Base-by-base conservation (phyloP, 2,888 invertebrate species). In the Nowickia ferox region DNA sequence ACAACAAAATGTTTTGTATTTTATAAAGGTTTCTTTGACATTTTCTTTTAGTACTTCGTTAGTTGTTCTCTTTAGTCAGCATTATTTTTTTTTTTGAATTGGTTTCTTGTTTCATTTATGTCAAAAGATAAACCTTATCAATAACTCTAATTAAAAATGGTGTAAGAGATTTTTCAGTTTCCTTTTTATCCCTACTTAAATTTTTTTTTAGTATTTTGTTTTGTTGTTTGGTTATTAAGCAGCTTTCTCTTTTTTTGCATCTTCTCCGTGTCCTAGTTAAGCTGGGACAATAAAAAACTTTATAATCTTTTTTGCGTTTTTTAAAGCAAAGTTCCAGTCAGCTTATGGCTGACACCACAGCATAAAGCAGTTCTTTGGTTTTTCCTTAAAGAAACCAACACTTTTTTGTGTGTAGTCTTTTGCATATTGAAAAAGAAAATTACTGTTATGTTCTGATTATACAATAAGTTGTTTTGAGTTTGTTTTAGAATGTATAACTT, bases 101-200 rank as follows among this genome's bases (percentile, higher is more conserved):
- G 11, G 17, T 51, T 11, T 11, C 17, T 22, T 59, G 3, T 44
- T 72, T 44, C 22, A 40, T 46, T 59, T 22, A 3, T 42, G 38
- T 22, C 42, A 68, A 48, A 79, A 61, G 59, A 4, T 30, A 42
- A 61, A 46, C 55, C 69, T 63, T 65, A 69, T 59, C 51, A 84
- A 79, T 79, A 75, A 77, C 46, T 68, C 46, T 66, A 84, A 80
- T 80, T 76, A 68, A 76, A 84, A 76, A 48, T 59, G n/a, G 13
- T 51, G 9, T 5, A 68, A 59, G 30, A 55, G 66, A 51, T n/a
- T 61, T 59, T 42, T 57, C 19, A 19, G 15, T n/a, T 48, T 9
- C 1, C 44, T 59, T 38, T 40, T 71, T 66, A 1, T 19, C 17
- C 30, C 13, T 55, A 42, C 22, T 22, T 63, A 15, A 51, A 17